A percentile compares a stretch with the other conserved stretches of the same genome.
phyloP scores from a whole-genome alignment of 1,140 invertebrate genomes.

The Hyles vespertilio region DNA sequence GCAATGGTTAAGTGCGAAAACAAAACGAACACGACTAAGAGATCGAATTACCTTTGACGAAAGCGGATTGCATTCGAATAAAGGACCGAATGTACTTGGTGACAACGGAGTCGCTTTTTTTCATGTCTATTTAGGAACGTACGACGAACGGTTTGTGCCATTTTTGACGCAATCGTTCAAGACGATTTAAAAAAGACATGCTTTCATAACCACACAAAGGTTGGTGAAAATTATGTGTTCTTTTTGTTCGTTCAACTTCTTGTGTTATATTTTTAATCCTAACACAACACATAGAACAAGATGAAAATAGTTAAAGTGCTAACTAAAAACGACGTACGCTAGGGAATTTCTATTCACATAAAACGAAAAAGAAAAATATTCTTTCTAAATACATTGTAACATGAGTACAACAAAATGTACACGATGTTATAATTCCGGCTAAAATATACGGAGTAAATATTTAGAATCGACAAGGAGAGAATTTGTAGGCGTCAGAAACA shows the following conservation, averaged over 20 bases:
- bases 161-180: conserved; percentile 1
- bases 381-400: too few relatives aligned
- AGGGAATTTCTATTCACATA: too few relatives aligned
- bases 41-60: conserved; percentile 67
- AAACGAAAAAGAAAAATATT: too few relatives aligned
- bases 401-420: too few relatives aligned
- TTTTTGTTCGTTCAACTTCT: too few relatives aligned
- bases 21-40: conserved; percentile 60
- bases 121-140: conserved; percentile 26
- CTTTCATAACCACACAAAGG: too few relatives aligned
- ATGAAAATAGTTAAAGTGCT: too few relatives aligned
- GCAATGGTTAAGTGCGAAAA: conserved; percentile 65
- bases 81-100: conserved; percentile 46
- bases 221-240: too few relatives aligned
- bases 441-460: conserved; percentile 5
- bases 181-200: background rate
- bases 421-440: too few relatives aligned
- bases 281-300: too few relatives aligned
- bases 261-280: too few relatives aligned
- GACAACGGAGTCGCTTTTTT: conserved; percentile 34
- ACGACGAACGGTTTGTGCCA: conserved; percentile 2
- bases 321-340: too few relatives aligned
- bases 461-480: conserved; percentile 14
- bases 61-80: conserved; percentile 58
- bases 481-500: conserved; percentile 28